A percentile compares a stretch with the other conserved stretches of the same genome.
Conservation (phyloP, 2,113 vertebrate species). For the Orientallactaga bullata region DNA sequence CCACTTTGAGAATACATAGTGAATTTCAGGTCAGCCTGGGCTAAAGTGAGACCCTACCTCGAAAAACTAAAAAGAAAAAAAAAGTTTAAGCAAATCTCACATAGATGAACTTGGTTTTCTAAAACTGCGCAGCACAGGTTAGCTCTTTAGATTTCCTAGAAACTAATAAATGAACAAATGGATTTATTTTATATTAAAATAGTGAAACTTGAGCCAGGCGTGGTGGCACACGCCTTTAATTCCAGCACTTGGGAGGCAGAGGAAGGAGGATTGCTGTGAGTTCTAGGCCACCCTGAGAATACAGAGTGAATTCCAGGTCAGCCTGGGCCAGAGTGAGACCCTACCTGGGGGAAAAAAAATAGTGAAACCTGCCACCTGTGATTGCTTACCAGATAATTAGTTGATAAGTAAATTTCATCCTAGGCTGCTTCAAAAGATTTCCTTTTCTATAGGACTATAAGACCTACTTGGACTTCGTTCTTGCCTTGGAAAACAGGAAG, state of each 20-base stretch:
- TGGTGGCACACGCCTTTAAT: too few species aligned
- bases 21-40: too few species aligned
- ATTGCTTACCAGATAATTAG: conserved; percentile 24
- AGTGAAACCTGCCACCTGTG: not conserved
- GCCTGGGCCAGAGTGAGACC: too few species aligned
- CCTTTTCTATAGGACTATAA: conserved; percentile 95
- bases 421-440: conserved; percentile 80
- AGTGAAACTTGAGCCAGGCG: too few species aligned
- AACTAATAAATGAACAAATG: conserved; percentile 55
- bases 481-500: conserved; percentile 98
- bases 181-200: conserved; percentile 37
- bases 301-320: too few species aligned
- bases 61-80: conserved; percentile 14
- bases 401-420: conserved; percentile 82
- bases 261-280: too few species aligned
- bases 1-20: too few species aligned
- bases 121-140: not conserved
- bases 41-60: too few species aligned
- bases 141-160: conserved; percentile 37
- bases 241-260: too few species aligned
- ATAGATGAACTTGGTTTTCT: not conserved
- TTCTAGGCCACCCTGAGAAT: too few species aligned
- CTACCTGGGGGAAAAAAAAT: too few species aligned
- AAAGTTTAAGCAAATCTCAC: conserved; percentile 36
- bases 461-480: conserved; percentile 98